A percentile compares a stretch with the other conserved stretches of the same genome.
Conservation (phyloP, 2,797 vertebrate genomes). For the Semaprochilodus insignis region DNA sequence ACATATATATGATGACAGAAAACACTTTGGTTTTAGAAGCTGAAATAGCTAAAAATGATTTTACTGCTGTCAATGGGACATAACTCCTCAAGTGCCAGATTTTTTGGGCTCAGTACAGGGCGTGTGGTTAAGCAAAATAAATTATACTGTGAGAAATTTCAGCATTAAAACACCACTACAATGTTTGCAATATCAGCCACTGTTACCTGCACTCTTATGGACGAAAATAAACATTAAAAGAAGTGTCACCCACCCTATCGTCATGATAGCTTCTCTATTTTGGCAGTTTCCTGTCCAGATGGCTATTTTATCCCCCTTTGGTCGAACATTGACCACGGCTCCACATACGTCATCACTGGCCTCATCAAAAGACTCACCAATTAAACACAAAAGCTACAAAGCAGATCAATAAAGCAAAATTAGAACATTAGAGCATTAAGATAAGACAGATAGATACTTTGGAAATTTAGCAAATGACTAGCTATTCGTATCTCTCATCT, state of each 20-base stretch:
- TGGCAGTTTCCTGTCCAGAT: constrained; percentile 88
- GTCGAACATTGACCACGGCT: constrained; percentile 86
- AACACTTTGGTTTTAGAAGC: no score
- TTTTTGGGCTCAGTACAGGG: no score
- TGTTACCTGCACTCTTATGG: no score
- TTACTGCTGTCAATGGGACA: no score
- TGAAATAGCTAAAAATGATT: no score
- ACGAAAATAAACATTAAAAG: background rate
- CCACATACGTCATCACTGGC: constrained; percentile 86
- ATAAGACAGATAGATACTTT: no score
- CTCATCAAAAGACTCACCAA: constrained; percentile 85
- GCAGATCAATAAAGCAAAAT: constrained; percentile 1
- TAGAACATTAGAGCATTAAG: background rate
- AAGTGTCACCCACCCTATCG: constrained; percentile 79
- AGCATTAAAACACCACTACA: no score
- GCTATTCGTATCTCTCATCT: background rate
- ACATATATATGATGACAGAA: no score
- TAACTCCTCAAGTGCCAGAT: no score
- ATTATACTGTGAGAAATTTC: no score
- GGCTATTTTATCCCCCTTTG: constrained; percentile 85
- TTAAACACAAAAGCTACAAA: constrained; percentile 85
- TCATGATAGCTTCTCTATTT: constrained; percentile 85
- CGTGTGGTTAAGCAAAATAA: no score
- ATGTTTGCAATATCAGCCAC: no score
- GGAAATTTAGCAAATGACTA: background rate